Evolutionary conservation across 2,888 invertebrate genomes (phyloP).

Genomic region (Pecten maximus): DNA sequence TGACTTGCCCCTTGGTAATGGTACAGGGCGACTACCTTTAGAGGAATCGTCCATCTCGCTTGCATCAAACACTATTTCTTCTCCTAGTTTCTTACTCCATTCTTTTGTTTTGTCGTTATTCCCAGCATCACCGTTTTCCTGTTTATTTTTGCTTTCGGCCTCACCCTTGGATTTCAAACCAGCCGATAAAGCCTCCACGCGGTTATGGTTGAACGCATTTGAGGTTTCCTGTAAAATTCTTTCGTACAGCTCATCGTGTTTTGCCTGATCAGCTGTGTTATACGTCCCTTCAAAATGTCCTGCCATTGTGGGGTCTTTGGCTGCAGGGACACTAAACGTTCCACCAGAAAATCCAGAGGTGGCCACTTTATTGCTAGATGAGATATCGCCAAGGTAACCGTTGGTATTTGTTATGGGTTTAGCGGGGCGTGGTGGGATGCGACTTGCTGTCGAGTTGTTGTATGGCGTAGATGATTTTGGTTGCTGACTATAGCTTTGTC

Average conservation of each 20-base stretch:
- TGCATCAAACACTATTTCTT: conserved; percentile 52
- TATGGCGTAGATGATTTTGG: neutral
- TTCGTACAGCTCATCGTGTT: conserved; percentile 72
- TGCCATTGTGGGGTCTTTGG: conserved; percentile 66
- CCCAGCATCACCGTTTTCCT: neutral
- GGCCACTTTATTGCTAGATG: conserved; percentile 52
- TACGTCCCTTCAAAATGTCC: conserved; percentile 56
- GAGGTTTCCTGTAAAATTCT: conserved; percentile 69
- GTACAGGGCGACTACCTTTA: conserved; percentile 43
- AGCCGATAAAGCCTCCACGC: conserved; percentile 53
- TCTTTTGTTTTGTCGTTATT: conserved; percentile 35
- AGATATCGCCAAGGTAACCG: conserved; percentile 61
- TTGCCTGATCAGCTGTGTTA: conserved; percentile 56
- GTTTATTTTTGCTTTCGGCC: neutral
- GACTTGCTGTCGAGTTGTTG: conserved; percentile 45
- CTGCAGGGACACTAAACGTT: conserved; percentile 9
- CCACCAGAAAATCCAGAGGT: conserved; percentile 37
- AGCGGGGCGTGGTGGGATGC: conserved; percentile 57
- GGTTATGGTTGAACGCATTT: conserved; percentile 64
- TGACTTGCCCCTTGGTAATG: conserved; percentile 44
- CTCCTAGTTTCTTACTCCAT: conserved; percentile 38
- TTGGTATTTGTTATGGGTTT: conserved; percentile 60
- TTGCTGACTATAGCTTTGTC: neutral
- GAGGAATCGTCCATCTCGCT: conserved; percentile 46
- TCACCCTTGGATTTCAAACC: conserved; percentile 26